Evolutionary conservation across 2,888 invertebrate genomes (phyloP).

Genomic region (Syrphus vitripennis): DNA sequence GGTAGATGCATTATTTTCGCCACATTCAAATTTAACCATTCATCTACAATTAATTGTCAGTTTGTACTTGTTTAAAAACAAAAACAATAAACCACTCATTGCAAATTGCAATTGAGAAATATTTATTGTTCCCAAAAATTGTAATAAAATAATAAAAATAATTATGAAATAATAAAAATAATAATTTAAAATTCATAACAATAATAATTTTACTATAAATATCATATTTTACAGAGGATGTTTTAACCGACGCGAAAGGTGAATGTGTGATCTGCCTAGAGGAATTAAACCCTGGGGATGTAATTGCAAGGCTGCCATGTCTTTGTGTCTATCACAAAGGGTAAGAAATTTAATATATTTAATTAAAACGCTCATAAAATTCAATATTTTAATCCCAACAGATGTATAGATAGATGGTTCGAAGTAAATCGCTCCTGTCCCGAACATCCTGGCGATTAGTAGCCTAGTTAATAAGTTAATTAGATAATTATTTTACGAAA

Average conservation of each 20-base stretch:
- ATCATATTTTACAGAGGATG: slow-evolving; percentile 95
- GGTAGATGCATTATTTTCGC: too few relatives aligned
- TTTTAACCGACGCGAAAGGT: slow-evolving; percentile 96
- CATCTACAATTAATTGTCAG: too few relatives aligned
- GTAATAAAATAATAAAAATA: too few relatives aligned
- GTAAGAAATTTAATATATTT: slow-evolving; percentile 82
- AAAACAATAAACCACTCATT: too few relatives aligned
- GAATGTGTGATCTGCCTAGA: slow-evolving; percentile 99
- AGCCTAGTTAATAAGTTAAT: slow-evolving; percentile 75
- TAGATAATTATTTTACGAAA: slow-evolving; percentile 71
- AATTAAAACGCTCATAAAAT: background rate
- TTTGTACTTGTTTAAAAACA: too few relatives aligned
- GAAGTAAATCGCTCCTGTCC: slow-evolving; percentile 99
- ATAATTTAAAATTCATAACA: background rate
- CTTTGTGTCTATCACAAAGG: slow-evolving; percentile 99
- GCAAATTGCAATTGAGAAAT: too few relatives aligned
- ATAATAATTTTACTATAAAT: background rate
- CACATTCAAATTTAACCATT: too few relatives aligned
- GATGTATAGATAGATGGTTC: slow-evolving; percentile 99
- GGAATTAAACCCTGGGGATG: slow-evolving; percentile 96
- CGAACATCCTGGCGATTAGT: slow-evolving; percentile 98
- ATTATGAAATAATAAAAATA: too few relatives aligned
- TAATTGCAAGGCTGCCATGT: slow-evolving; percentile 98
- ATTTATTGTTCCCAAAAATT: too few relatives aligned
- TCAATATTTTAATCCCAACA: slow-evolving; percentile 79